Base-by-base conservation (phyloP, 1,140 invertebrate species). In the Drosophila mojavensis region DNA sequence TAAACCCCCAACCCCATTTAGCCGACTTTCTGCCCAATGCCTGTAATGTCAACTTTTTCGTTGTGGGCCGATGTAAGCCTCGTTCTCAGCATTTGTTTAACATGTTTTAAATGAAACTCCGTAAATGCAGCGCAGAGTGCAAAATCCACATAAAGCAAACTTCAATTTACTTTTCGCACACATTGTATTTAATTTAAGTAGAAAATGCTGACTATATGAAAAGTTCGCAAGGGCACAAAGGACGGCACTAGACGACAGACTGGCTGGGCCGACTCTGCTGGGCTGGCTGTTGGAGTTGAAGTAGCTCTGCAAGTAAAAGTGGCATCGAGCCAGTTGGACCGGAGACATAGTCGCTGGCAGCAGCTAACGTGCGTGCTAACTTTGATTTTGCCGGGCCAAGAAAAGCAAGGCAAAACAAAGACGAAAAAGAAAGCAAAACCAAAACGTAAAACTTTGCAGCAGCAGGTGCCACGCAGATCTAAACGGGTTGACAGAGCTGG, bases 181-280 rank as follows among this genome's bases (percentile, higher is more conserved):
- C 83, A 86, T 79, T 86, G 83, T 86, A 83, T 86, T 86, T 88
- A 88, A 86, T 86, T 86, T 88, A 86, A 88, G 83, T 86, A 88
- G 79, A 88, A 88, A 78, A 88, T 86, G 56, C 71, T 66, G 71
- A 71, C 66, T 70, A 62, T 76, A 76, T 65, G 65, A 61, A 72
- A 62, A 80, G 70, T 60, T 66, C 55, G 36, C 69, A 72, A 68
- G 70, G 64, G 64, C 64, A 67, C 63, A 55, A 43, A 56, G 58
- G 64, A 68, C 50, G 39, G 48, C 62, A 45, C 41, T 41, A 60
- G 43, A 17, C 47, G 20, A 20, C 48, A 50, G 48, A 48, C 47
- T 20, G 43, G 5, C 43, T 43, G n/a, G 6, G 43, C 41, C 17
- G 58, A 15, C 45, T 36, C 17, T 0, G 33, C 33, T 33, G 33